Base-by-base conservation (phyloP, 2,113 vertebrate genomes). In the Polyodon spathula region DNA sequence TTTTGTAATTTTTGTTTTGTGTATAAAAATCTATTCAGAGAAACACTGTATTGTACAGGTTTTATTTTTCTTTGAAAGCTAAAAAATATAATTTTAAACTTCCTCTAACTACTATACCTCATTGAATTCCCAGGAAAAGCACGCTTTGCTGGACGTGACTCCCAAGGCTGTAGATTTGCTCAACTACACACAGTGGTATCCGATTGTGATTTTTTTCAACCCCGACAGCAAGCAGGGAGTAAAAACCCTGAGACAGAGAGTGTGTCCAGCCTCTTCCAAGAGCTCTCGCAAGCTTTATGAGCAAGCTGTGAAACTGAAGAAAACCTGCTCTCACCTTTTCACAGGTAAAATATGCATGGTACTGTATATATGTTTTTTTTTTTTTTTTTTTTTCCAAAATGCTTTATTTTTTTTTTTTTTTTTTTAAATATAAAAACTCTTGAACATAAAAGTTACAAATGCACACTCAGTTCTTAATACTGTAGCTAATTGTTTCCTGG, bases 141-240 rank as follows among this genome's bases (percentile, higher is more conserved):
- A 99, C 0, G 96, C 95, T 39, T 78, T 99, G 5, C 72, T 99
- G 64, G 96, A 98, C 9, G 94, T 98, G 63, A 97, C 96, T 27
- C 96, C 95, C 8, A 98, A 97, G 79, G 96, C 96, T 0, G 96
- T 98, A 68, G 96, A 98, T 78, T 86, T 96, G 4, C 71, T 98
- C 54, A 98, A 98, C 78, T 98, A 98, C 59, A 98, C 94, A 7
- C 96, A 98, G 77, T 98, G 96, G 96, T 98, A 97, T 73, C 96
- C 96, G 27, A 97, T 98, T 57, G 96, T 98, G 63, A 72, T 98
- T 40, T 94, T 98, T 76, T 86, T 98, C 65, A 95, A 94, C 78
- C 94, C 94, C 3, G 96, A 98, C 77, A 95, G 82, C 76, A 96
- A 90, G 65, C 92, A 94, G 17, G 94, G 93, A 8, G 80, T 98